Base-by-base conservation (phyloP, 2,113 vertebrate species). In the Lagenorhynchus albirostris region DNA sequence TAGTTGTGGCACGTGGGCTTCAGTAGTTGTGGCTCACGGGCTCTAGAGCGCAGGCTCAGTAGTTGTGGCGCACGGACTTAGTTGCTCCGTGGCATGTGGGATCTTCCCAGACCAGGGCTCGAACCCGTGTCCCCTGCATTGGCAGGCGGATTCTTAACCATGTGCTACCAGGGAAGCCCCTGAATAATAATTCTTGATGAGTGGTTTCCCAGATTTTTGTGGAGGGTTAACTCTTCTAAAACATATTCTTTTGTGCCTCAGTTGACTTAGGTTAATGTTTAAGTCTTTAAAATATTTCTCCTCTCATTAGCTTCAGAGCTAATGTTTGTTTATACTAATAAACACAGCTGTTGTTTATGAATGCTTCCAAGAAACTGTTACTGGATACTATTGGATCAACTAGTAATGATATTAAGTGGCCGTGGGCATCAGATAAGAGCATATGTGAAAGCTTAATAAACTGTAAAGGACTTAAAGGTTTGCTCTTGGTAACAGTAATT, bases 281-380 rank as follows among this genome's bases (percentile, higher is more conserved):
- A 90, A 79, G 36, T 79, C 71, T 87, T 96, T 91, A 84, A 91
- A 74, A 76, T 91, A 76, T 83, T 96, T 70, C 21, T 36, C 6
- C 29, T 82, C 53, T 71, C 17, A 44, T 89, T 71, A 89, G 17
- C 15, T 63, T 89, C 91, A 68, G 41, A 81, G 36, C 21, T 89
- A 62, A 70, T 55, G 3, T 65, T 63, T 74, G 8, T 68, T 96
- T 76, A 11, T 65, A 50, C 76, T 83, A 86, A 90, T 60, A 87
- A 93, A 53, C 10, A 12, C 47, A 95, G 29, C 20, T 47, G 38
- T 68, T 93, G 23, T 74, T 92, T 76, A 65, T 50, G 63, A 91
- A 36, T 77, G 26, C 20, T 38, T 89, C 58, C 36, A 8, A 92
- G 62, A 87, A 96, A 55, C 36, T 36, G 10, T 62, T 92, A 31